Evolutionary conservation across 2,888 invertebrate species (phyloP).

Genomic region (Leptopterna dolabrata): DNA sequence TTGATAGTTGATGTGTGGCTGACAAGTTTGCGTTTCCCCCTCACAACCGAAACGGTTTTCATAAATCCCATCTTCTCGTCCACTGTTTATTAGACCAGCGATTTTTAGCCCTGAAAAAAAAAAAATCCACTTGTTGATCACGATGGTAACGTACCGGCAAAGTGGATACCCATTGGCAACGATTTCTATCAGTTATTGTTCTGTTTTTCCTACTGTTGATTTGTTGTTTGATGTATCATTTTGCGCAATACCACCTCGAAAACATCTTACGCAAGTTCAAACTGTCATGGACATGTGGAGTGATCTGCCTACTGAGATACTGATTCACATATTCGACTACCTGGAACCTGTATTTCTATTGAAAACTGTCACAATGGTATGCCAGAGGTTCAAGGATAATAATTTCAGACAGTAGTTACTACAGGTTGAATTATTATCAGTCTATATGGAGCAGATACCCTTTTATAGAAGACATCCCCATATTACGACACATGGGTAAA

Average conservation of each 20-base stretch:
- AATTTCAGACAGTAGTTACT: neutral
- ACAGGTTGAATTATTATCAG: slow-evolving; percentile 5
- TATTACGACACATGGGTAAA: neutral
- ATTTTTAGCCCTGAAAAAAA: too few species aligned
- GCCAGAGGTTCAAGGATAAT: neutral
- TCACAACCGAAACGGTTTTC: too few species aligned
- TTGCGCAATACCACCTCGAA: neutral
- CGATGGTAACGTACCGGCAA: too few species aligned
- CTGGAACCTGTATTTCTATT: slow-evolving; percentile 6
- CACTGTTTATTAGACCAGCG: too few species aligned
- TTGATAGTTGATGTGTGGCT: too few species aligned
- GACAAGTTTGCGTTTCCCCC: too few species aligned
- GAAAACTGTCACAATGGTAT: neutral
- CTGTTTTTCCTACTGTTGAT: neutral
- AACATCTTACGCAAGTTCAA: neutral
- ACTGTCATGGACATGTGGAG: neutral
- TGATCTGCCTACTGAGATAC: neutral
- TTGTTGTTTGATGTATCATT: neutral
- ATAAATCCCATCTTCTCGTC: too few species aligned
- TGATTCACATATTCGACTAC: slow-evolving; percentile 5
- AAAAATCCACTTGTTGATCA: too few species aligned
- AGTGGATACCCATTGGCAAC: too few species aligned
- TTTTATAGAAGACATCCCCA: neutral
- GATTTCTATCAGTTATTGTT: neutral
- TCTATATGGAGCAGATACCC: neutral